Conservation (phyloP, 2,113 vertebrate species). For the Cyphomyrus discorhynchus region DNA sequence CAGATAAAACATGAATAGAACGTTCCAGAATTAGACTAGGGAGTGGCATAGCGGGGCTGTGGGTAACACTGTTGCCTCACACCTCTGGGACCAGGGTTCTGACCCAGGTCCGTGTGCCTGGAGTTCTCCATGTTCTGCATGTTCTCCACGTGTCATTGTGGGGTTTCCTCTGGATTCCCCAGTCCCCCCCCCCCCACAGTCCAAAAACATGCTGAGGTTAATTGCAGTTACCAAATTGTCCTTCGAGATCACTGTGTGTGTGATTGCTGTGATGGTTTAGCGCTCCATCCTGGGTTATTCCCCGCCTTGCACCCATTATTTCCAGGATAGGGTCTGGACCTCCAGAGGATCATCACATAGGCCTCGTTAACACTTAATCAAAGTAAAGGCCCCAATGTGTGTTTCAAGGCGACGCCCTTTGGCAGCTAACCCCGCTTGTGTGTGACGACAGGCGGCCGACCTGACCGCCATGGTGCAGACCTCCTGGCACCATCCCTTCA, state of each 20-base stretch:
- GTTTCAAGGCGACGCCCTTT: background rate
- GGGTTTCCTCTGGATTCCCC: background rate
- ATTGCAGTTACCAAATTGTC: background rate
- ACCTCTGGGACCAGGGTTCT: background rate
- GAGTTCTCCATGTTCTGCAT: background rate
- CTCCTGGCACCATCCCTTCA: constrained; percentile 69
- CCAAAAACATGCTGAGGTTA: background rate
- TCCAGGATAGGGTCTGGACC: background rate
- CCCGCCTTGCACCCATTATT: background rate
- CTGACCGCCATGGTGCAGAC: constrained; percentile 66
- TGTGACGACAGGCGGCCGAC: constrained; percentile 57
- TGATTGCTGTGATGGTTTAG: background rate
- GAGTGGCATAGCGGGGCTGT: background rate
- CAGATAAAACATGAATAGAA: background rate
- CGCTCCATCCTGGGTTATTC: background rate
- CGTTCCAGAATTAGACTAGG: background rate
- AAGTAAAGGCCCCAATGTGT: background rate
- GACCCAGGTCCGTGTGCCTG: background rate
- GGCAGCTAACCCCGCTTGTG: background rate
- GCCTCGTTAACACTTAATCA: background rate
- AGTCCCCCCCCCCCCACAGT: background rate
- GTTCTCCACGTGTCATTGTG: background rate
- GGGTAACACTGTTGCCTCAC: background rate
- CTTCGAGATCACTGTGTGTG: background rate
- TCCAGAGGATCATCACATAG: background rate